Evolutionary conservation across 2,113 vertebrate species (phyloP).

Genomic region (Eolophus roseicapilla): DNA sequence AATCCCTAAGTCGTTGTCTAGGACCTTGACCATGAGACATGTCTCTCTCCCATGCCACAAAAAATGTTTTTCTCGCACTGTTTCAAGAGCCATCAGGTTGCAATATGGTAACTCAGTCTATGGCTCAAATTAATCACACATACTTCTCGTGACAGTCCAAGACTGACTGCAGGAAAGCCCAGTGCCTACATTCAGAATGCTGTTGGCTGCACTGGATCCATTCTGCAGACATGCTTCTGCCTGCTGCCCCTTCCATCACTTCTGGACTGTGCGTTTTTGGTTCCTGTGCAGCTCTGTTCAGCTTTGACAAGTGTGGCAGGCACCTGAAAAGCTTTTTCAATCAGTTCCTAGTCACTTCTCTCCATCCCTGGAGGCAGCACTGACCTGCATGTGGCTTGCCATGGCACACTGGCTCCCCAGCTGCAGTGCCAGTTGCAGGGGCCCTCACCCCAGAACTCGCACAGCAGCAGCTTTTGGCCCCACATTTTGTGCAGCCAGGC

Average conservation of each 20-base stretch:
- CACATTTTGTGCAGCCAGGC: neutral
- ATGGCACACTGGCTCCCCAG: neutral
- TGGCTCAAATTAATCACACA: neutral
- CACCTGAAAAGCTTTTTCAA: neutral
- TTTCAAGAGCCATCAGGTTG: neutral
- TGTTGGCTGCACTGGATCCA: neutral
- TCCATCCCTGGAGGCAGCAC: neutral
- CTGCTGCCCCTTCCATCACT: neutral
- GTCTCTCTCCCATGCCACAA: neutral
- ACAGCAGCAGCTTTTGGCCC: neutral
- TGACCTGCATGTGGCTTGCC: accelerated
- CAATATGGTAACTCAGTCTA: neutral
- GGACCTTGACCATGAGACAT: neutral
- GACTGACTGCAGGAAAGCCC: neutral
- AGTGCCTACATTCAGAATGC: neutral
- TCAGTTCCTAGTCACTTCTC: neutral
- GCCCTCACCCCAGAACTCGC: neutral
- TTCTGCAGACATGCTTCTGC: neutral
- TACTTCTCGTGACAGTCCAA: neutral
- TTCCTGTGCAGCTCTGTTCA: accelerated
- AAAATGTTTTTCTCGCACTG: neutral
- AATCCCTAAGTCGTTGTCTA: neutral
- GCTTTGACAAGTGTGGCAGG: neutral
- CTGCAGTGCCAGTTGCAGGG: neutral
- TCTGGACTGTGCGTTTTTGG: accelerated